Percentiles rank a stretch among this genome's conserved stretches.
Conservation (phyloP, 2,113 vertebrate genomes). For the Felis catus region F.catus_Fca126_mat1.0 CM031424.1:77360001-77360500, state of each 20-base stretch:
- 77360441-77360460: not conserved
- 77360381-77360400: not conserved
- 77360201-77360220: not conserved
- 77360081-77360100: not conserved
- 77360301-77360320: not conserved
- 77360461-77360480: not conserved
- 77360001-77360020: not conserved
- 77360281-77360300: not conserved
- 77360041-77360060: not conserved
- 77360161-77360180: not conserved
- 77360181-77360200: not conserved
- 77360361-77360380: not conserved
- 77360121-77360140: not conserved
- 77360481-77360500: constrained; percentile 12
- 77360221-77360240: not conserved
- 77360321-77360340: not conserved
- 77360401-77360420: too few relatives aligned
- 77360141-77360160: not conserved
- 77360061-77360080: not conserved
- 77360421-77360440: not conserved
- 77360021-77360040: not conserved
- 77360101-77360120: fast-evolving
- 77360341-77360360: not conserved
- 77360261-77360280: not conserved
- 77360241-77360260: not conserved